Evolutionary conservation across 2,113 vertebrate species (phyloP), one percentile per base, ranked within the genome.

Genomic region (Xenopus laevis): DNA sequence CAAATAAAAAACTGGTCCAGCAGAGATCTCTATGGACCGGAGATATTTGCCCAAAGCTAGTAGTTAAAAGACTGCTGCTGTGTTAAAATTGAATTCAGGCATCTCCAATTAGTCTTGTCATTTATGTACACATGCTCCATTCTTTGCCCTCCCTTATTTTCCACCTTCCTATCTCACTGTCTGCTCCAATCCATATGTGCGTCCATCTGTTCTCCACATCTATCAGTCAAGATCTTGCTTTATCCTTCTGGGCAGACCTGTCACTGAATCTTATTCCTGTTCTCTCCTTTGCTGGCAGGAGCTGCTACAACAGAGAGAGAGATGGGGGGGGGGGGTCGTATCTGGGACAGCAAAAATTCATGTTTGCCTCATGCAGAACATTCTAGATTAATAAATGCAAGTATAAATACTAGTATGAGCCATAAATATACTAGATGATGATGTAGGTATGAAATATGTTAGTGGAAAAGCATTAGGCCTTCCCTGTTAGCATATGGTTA

Each of bases 201-300:
- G 10, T 21, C 78, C 0, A 20, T 78, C 72, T 68, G 70, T 77
- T 74, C 62, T 71, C 0, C 0, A 52, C 53, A 79, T 57, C 68
- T 13, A 0, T 27, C 75, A 76, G 61, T 69, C 64, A 18, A 23
- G 62, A 33, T 18, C 58, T 62, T 57, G 52, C 68, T 53, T 60
- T 47, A 68, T 74, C 72, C 6, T 17, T 71, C 0, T 65, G 67
- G 74, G 46, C 67, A 67, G 30, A 76, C 66, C 73, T 61, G 66
- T 76, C 73, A 63, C 13, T 45, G 46, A 15, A 4, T 64, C 59
- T 64, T 70, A 64, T 70, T 70, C 59, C 74, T 64, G 46, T 64
- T 30, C 50, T 46, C n/a, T 1, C 65, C 63, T 66, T 18, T 13
- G 44, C 53, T 60, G 72, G 40, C 71, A 72, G 53, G 40, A 33